phyloP scores from a whole-genome alignment of 2,888 invertebrate genomes.

The Ophioninae sp. region DNA sequence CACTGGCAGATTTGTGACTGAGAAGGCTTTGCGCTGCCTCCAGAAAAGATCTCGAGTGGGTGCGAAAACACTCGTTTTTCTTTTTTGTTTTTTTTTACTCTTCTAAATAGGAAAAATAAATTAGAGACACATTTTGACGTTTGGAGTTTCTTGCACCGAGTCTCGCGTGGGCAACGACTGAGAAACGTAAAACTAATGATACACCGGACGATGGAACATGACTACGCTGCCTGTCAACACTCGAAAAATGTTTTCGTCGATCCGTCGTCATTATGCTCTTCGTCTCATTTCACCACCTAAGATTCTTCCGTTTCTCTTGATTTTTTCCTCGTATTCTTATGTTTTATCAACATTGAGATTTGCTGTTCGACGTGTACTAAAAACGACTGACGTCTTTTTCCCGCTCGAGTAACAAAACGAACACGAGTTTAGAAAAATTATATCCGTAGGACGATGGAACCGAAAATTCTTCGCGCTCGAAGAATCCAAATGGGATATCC shows the following conservation, averaged over 20 bases:
- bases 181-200: conserved; percentile 26
- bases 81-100: neutral
- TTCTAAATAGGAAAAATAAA: neutral
- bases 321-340: neutral
- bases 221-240: conserved; percentile 25
- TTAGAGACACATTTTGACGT: conserved; percentile 7
- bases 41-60: conserved; percentile 14
- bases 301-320: neutral
- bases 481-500: neutral
- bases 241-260: conserved; percentile 33
- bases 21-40: conserved; percentile 16
- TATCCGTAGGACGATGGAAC: neutral
- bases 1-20: conserved; percentile 14
- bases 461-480: neutral
- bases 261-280: conserved; percentile 20
- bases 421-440: neutral
- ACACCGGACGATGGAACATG: neutral
- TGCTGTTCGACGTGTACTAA: too few species aligned
- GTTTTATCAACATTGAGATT: neutral
- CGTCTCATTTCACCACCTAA: neutral
- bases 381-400: too few species aligned
- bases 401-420: neutral
- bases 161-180: neutral
- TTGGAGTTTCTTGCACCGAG: neutral
- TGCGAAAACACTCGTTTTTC: conserved; percentile 9